A percentile compares a stretch with the other conserved stretches of the same genome.
Conservation (phyloP, 2,888 invertebrate genomes). For the Pseudococcus longispinus region DNA sequence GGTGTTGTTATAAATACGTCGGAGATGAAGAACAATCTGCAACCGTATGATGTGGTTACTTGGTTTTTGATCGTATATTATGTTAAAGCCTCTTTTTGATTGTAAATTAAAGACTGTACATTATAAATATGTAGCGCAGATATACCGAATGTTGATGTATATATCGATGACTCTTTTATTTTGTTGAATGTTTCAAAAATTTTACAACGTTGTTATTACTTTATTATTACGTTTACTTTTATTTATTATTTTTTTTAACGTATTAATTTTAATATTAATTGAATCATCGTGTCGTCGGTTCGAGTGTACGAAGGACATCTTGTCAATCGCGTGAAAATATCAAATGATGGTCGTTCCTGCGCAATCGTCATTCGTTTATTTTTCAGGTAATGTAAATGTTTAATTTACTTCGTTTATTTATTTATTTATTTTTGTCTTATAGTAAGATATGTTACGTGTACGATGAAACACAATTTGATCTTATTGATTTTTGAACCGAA, state of each 20-base stretch:
- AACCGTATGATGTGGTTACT: not conserved
- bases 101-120: constrained; percentile 29
- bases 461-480: not conserved
- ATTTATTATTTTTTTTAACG: not conserved
- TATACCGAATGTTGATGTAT: not conserved
- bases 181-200: not conserved
- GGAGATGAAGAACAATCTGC: not conserved
- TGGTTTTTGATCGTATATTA: not conserved
- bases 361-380: not conserved
- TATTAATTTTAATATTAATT: not conserved
- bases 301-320: not conserved
- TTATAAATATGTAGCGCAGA: constrained; percentile 3
- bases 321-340: not conserved
- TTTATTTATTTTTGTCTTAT: not conserved
- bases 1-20: not conserved
- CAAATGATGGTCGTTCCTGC: not conserved
- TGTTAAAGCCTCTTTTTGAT: not conserved
- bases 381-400: not conserved
- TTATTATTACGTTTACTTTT: not conserved
- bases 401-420: not conserved
- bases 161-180: constrained; percentile 16
- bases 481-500: not conserved
- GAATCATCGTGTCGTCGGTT: not conserved
- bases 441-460: not conserved
- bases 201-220: constrained; percentile 25